Conservation (phyloP, 2,888 invertebrate genomes). For the Notodonta ziczac region DNA sequence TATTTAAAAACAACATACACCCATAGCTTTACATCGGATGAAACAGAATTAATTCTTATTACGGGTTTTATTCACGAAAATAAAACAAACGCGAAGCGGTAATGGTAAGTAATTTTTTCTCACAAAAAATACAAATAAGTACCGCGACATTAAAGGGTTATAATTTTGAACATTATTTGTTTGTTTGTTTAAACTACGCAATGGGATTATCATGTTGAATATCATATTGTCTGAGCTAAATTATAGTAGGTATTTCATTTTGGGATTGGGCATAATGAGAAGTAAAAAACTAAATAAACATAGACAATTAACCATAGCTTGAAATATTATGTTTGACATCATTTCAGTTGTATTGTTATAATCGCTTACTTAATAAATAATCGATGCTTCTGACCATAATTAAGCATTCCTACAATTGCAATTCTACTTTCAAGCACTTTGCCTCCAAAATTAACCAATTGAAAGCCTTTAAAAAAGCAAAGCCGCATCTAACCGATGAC, state of each 20-base stretch:
- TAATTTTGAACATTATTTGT: conserved; percentile 17
- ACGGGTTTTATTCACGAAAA: conserved; percentile 24
- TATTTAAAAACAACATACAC: conserved; percentile 38
- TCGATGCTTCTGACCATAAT: too few relatives aligned
- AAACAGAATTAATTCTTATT: conserved; percentile 39
- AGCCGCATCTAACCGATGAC: conserved; percentile 23
- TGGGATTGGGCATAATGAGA: too few relatives aligned
- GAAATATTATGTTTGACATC: too few relatives aligned
- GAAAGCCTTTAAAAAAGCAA: conserved; percentile 5
- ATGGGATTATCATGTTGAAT: conserved; percentile 5
- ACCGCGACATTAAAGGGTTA: conserved; percentile 21
- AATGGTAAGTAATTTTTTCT: conserved; percentile 2
- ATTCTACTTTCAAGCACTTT: too few relatives aligned
- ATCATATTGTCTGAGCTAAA: background rate
- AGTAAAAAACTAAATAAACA: too few relatives aligned
- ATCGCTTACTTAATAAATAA: too few relatives aligned
- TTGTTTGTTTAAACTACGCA: conserved; percentile 10
- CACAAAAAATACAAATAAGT: background rate
- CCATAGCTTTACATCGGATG: conserved; percentile 21
- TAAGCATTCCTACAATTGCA: too few relatives aligned
- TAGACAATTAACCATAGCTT: too few relatives aligned
- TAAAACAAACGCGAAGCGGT: conserved; percentile 15
- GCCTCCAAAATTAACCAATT: background rate
- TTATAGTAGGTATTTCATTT: too few relatives aligned
- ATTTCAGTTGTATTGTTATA: too few relatives aligned